Base-by-base conservation (phyloP, 2,113 vertebrate species). In the Vanacampus margaritifer region DNA sequence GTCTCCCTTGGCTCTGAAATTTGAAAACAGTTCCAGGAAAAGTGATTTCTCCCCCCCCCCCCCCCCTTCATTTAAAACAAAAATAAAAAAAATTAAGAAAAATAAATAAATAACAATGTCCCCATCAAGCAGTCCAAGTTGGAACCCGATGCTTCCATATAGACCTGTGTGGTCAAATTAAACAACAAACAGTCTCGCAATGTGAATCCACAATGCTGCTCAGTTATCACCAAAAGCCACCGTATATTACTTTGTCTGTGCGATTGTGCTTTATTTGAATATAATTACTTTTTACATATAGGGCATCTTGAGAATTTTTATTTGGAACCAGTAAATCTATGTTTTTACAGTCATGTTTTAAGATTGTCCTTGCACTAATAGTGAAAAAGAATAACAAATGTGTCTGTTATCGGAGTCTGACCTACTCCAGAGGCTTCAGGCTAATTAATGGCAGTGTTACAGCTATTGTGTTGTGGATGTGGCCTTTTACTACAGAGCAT, bases 1-100 rank as follows among this genome's bases (percentile, higher is more conserved):
- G 79, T 80, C 83, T 83, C 68, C 76, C 83, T 81, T 71, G 73
- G 74, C 67, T 74, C 19, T 70, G 82, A 82, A 87, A 86, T 87
- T 85, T 80, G 77, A 90, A 91, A 95, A 95, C 91, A 92, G 89
- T 91, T 86, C 93, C 93, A 94, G 93, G 94, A 94, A 94, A 91
- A 89, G 92, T 91, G 61, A 91, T 93, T 91, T 91, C 80, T n/a
- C n/a, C n/a, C n/a, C n/a, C n/a, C n/a, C n/a, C n/a, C n/a, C n/a
- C n/a, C n/a, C n/a, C n/a, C n/a, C n/a, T n/a, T n/a, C n/a, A n/a
- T n/a, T n/a, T n/a, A n/a, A n/a, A n/a, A n/a, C n/a, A n/a, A n/a
- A n/a, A n/a, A n/a, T n/a, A n/a, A n/a, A n/a, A n/a, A n/a, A n/a
- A n/a, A n/a, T n/a, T n/a, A n/a, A n/a, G n/a, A n/a, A n/a, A n/a